phyloP scores from a whole-genome alignment of 2,797 vertebrate species.

The Australoheros facetus region DNA sequence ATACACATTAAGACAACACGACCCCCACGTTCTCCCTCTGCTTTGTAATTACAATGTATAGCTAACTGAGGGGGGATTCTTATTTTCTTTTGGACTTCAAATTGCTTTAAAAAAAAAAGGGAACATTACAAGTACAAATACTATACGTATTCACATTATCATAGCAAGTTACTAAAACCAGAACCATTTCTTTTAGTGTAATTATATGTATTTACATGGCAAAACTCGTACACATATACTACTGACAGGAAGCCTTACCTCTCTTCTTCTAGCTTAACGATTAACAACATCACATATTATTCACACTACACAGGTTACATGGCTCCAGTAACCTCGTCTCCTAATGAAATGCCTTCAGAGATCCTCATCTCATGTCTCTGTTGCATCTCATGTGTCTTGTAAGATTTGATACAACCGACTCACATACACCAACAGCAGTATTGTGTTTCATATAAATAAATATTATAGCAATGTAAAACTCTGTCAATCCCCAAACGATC shows the following conservation, averaged over 20 bases:
- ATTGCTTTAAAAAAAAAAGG: conserved; percentile 56
- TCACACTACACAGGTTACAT: conserved; percentile 62
- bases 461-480: conserved; percentile 79
- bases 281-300: conserved; percentile 68
- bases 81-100: conserved; percentile 61
- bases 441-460: conserved; percentile 81
- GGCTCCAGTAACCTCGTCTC: conserved; percentile 47
- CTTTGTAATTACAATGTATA: conserved; percentile 71
- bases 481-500: conserved; percentile 66
- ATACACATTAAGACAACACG: conserved; percentile 77
- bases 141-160: conserved; percentile 83
- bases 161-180: conserved; percentile 80
- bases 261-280: conserved; percentile 67
- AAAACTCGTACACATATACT: conserved; percentile 64
- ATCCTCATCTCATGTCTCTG: conserved; percentile 35
- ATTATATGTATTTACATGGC: conserved; percentile 78
- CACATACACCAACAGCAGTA: conserved; percentile 62
- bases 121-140: conserved; percentile 78
- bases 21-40: conserved; percentile 56
- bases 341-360: conserved; percentile 38
- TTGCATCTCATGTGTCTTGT: conserved; percentile 14
- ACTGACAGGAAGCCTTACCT: conserved; percentile 66
- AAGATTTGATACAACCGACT: conserved; percentile 43
- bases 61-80: conserved; percentile 51
- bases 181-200: conserved; percentile 75